Evolutionary conservation across 2,888 invertebrate genomes (phyloP).

Genomic region (Campaea margaritaria): DNA sequence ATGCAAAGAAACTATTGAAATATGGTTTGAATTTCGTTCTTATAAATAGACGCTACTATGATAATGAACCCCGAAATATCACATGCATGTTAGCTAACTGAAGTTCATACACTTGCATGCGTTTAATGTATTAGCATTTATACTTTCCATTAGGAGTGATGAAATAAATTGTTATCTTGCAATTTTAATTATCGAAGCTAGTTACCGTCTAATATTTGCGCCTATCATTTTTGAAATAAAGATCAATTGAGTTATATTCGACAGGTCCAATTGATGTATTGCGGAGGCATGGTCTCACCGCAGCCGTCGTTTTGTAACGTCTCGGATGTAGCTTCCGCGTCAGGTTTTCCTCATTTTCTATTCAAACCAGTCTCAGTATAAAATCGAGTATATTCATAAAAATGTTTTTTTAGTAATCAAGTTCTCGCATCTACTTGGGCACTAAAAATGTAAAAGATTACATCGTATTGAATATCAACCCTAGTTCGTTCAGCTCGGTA

Average conservation of each 20-base stretch:
- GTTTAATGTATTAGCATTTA: no score
- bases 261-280: constrained; percentile 80
- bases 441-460: constrained; percentile 2
- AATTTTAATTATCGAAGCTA: no score
- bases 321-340: constrained; percentile 74
- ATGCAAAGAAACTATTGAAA: background rate
- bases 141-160: no score
- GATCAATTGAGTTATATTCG: constrained; percentile 26
- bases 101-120: no score
- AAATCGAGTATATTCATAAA: no score
- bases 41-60: no score
- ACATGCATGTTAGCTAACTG: no score
- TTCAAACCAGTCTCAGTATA: constrained; percentile 2
- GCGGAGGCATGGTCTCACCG: constrained; percentile 78
- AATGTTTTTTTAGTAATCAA: background rate
- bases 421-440: constrained; percentile 1
- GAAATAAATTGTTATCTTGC: no score
- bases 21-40: no score
- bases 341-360: constrained; percentile 61
- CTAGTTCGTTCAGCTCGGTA: constrained; percentile 4
- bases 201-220: no score
- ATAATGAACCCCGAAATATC: no score
- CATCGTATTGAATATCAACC: background rate
- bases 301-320: constrained; percentile 81
- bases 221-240: background rate